A percentile compares a stretch with the other conserved stretches of the same genome.
Conservation (phyloP, 1,140 invertebrate species). For the Papilio polyxenes region DNA sequence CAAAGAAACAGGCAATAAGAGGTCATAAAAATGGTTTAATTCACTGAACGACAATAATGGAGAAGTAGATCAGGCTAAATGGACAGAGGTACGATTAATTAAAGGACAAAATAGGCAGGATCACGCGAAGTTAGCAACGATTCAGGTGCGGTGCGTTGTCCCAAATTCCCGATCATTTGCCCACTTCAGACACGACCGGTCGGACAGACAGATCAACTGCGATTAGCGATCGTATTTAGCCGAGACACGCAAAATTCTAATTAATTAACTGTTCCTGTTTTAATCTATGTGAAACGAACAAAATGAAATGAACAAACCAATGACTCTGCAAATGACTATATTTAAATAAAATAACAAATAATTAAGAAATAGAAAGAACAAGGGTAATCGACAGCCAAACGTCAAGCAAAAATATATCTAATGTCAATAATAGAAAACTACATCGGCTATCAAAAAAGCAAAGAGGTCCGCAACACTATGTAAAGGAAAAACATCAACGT, state of each 20-base stretch:
- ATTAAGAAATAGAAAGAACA: too few relatives aligned
- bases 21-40: conserved; percentile 34
- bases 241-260: conserved; percentile 47
- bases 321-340: too few relatives aligned
- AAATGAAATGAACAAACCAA: too few relatives aligned
- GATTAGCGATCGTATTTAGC: conserved; percentile 41
- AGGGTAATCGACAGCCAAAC: too few relatives aligned
- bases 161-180: conserved; percentile 54
- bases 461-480: too few relatives aligned
- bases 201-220: conserved; percentile 13
- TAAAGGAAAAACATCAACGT: conserved; percentile 18
- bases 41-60: conserved; percentile 43
- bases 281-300: too few relatives aligned
- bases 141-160: conserved; percentile 53
- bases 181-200: conserved; percentile 41
- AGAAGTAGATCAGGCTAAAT: conserved; percentile 65
- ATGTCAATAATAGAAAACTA: too few relatives aligned
- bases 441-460: too few relatives aligned
- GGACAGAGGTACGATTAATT: conserved; percentile 69
- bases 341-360: too few relatives aligned
- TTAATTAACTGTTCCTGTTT: conserved; percentile 35
- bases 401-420: too few relatives aligned
- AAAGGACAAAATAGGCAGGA: conserved; percentile 60
- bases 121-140: conserved; percentile 60
- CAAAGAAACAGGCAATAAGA: background rate